These are phyloP conservation scores for Pangasius sanitwongsei DNA, from an alignment of 2,797 vertebrate species.

Conservation along the genomic window DNA sequence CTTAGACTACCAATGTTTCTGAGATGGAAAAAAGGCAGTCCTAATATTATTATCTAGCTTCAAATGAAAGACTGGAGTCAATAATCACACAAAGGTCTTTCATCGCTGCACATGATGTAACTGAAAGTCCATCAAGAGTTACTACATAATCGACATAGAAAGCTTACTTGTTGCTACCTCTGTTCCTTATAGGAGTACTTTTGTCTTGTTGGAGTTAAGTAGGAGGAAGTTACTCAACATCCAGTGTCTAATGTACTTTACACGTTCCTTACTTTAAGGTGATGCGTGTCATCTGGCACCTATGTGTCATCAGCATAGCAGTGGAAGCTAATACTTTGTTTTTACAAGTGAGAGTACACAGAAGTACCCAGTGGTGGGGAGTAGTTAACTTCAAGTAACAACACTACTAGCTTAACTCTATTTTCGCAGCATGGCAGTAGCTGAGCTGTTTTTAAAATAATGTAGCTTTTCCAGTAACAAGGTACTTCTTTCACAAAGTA, in stretches of 20 bases:
- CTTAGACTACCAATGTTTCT: not conserved
- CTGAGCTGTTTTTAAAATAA: not conserved
- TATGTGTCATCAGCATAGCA: not conserved
- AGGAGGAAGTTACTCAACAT: not conserved
- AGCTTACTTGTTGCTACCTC: not conserved
- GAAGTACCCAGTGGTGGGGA: not conserved
- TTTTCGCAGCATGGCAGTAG: not conserved
- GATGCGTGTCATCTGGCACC: not conserved
- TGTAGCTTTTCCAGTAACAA: not conserved
- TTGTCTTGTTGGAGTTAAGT: not conserved
- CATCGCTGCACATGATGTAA: not conserved
- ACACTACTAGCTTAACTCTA: not conserved
- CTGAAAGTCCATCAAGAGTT: not conserved
- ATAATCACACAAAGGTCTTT: not conserved
- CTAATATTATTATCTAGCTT: conserved; percentile 4
- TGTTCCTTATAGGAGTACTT: not conserved
- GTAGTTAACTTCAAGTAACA: not conserved
- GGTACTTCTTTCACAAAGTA: not conserved
- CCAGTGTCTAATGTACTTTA: not conserved
- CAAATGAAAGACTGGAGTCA: not conserved
- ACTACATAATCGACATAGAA: not conserved
- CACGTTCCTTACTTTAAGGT: not conserved
- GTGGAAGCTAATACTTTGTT: not conserved
- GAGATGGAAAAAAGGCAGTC: not conserved
- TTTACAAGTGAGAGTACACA: not conserved